A percentile compares a stretch with the other conserved stretches of the same genome.
phyloP scores from a whole-genome alignment of 1,140 invertebrate species.

The Lerema accius region DNA sequence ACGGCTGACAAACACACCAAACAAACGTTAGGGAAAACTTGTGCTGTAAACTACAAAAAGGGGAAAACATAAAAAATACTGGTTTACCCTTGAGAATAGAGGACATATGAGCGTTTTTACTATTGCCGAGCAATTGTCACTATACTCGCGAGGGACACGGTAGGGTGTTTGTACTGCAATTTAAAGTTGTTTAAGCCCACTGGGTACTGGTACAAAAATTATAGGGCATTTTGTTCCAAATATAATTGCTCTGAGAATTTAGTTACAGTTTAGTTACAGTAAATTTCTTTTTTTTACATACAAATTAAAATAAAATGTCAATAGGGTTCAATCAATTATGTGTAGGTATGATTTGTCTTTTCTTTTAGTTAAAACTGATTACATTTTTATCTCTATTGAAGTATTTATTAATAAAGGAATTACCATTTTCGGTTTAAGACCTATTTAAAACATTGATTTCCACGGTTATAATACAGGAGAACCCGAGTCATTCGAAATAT shows the following conservation, averaged over 20 bases:
- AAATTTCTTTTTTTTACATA: no score
- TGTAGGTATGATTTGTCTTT: no score
- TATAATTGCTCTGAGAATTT: conserved; percentile 4
- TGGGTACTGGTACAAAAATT: conserved; percentile 7
- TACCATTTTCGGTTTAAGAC: no score
- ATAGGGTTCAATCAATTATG: no score
- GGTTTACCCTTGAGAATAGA: conserved; percentile 48
- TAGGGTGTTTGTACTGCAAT: conserved; percentile 29
- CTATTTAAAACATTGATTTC: no score
- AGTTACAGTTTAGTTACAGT: no score
- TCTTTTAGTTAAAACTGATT: no score
- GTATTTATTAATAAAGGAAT: no score
- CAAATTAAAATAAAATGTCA: no score
- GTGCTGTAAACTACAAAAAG: conserved; percentile 49
- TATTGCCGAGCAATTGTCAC: conserved; percentile 56
- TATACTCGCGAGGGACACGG: conserved; percentile 47
- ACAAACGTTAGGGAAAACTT: conserved; percentile 45
- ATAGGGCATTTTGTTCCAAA: background rate
- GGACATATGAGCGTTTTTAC: conserved; percentile 57
- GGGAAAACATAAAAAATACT: conserved; percentile 47
- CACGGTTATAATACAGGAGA: no score
- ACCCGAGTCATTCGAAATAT: no score
- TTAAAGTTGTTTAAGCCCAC: conserved; percentile 30
- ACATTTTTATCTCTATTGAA: no score
- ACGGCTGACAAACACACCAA: conserved; percentile 18